Conservation (phyloP, 1,140 invertebrate species). For the Drosophila pruinosa region DNA sequence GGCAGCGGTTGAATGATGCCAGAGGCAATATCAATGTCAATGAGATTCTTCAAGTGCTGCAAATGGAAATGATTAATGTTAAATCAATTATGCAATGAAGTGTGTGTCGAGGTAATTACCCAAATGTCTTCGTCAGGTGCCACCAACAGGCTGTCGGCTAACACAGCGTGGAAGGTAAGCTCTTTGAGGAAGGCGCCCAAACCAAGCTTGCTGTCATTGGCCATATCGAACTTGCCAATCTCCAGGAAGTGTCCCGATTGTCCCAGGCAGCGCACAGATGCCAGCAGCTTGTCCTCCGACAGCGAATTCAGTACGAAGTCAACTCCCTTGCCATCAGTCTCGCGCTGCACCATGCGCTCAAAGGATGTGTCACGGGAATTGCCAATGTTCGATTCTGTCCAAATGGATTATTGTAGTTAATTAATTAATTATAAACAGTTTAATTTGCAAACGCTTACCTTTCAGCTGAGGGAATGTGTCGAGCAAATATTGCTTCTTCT, state of each 20-base stretch:
- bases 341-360: slow-evolving; percentile 85
- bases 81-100: neutral
- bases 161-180: slow-evolving; percentile 93
- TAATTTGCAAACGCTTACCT: slow-evolving; percentile 75
- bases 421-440: neutral
- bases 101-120: slow-evolving; percentile 52
- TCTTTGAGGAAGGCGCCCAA: slow-evolving; percentile 92
- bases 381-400: slow-evolving; percentile 85
- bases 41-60: slow-evolving; percentile 66
- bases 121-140: slow-evolving; percentile 83
- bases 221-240: slow-evolving; percentile 90
- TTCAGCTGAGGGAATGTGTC: slow-evolving; percentile 87
- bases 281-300: slow-evolving; percentile 87
- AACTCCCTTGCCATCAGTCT: slow-evolving; percentile 86
- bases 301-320: slow-evolving; percentile 88
- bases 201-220: slow-evolving; percentile 86
- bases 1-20: slow-evolving; percentile 87
- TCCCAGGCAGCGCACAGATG: slow-evolving; percentile 90
- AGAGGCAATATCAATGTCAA: slow-evolving; percentile 73
- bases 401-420: neutral
- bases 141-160: slow-evolving; percentile 90
- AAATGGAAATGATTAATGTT: neutral
- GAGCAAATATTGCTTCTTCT: slow-evolving; percentile 91
- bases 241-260: slow-evolving; percentile 88
- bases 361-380: slow-evolving; percentile 87